Base-by-base conservation (phyloP, 2,113 vertebrate species). In the Odontophorus gujanensis region DNA sequence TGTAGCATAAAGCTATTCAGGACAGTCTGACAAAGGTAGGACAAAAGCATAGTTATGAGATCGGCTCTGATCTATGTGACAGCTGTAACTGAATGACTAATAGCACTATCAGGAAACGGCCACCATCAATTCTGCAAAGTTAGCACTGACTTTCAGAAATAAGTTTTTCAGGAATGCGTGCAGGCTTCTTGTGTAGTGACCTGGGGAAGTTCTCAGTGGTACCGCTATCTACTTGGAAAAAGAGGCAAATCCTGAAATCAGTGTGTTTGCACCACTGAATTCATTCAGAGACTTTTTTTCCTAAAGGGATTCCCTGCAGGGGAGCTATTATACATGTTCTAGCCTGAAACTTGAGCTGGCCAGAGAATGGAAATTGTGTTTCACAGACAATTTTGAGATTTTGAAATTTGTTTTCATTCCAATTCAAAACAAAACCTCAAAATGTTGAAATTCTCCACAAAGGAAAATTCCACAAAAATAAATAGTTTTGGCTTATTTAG, bases 401-500 rank as follows among this genome's bases (percentile, higher is more conserved):
- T 96, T 95, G 96, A 96, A 95, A 96, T 96, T 97, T 95, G 82
- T 94, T 96, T 97, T 97, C 87, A 86, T 96, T 96, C 93, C 91
- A 93, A 79, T 94, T 94, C 87, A 81, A 87, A 97, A 94, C 93
- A 96, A 92, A 91, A 95, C 93, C 95, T 93, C 94, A 93, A 95
- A 92, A 97, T 97, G 93, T 95, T 96, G 95, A 94, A 97, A 96
- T 97, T 95, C 59, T 90, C 90, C 85, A 87, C 95, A 95, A 91
- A 95, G 87, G 80, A 95, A 95, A 95, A 95, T 86, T 95, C 89
- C 84, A 94, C 77, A 90, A 92, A 96, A 96, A 94, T 87, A 93
- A 94, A 90, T 90, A 62, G 50, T 89, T 95, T 79, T 16, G 71
- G 42, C 50, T 93, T 85, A 73, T 91, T 93, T 89, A 26, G 62